Evolutionary conservation across 1,140 invertebrate genomes (phyloP), one percentile per base, ranked within the genome.

Genomic region (Microplitis demolitor): DNA sequence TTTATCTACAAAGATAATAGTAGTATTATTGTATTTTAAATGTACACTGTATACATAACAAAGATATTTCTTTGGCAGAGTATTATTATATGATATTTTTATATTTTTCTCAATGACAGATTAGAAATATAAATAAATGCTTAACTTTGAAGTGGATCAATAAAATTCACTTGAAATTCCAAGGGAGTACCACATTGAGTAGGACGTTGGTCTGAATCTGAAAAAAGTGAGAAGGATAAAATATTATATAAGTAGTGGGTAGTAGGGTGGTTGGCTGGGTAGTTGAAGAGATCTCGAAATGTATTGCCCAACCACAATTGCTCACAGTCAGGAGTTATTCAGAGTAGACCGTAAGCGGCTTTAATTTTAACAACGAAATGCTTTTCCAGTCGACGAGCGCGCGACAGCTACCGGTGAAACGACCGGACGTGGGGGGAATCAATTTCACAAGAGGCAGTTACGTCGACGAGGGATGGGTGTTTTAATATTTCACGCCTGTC

Each of bases 401-500:
- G 69, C 54, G 71, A 66, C 73, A 39, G 74, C 66, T 67, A 53
- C 66, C 37, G 66, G 51, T 39, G 53, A 71, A 74, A 53, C 61
- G 50, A 69, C 74, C 72, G 73, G 74, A 75, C 72, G 76, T 70
- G 72, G 69, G 69, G 76, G 37, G 72, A 77, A 77, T 77, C 76
- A 77, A 77, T 77, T 77, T 74, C 69, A 74, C 74, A 67, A 66
- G 60, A 72, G 72, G 71, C 74, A 67, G 68, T 74, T 72, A 74
- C 73, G 61, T 75, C 73, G 69, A 73, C 71, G 74, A 71, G 74
- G 74, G 74, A 77, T 73, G 72, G 75, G 72, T 74, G 74, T 74
- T 77, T 58, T 77, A 77, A 77, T 75, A 77, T 77, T 77, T 77
- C 74, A 77, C 74, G 76, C 76, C 72, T 75, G 71, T 72, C 69